phyloP scores from a whole-genome alignment of 2,888 invertebrate genomes.

The Nipponacmea schrenckii region DNA sequence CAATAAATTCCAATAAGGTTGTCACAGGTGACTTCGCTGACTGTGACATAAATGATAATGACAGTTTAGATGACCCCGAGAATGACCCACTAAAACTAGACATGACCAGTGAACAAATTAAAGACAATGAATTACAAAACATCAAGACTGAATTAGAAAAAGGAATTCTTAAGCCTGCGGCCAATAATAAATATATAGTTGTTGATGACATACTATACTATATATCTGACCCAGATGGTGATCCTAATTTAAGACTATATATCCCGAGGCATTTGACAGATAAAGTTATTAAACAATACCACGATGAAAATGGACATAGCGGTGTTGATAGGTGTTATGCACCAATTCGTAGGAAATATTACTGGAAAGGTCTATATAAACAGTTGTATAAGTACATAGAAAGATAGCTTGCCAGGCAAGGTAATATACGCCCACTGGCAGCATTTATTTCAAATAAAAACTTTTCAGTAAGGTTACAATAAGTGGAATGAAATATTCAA shows the following conservation, averaged over 20 bases:
- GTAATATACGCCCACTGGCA: too few relatives aligned
- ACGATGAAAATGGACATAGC: slow-evolving; percentile 13
- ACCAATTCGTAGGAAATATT: slow-evolving; percentile 16
- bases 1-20: background rate
- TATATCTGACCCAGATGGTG: background rate
- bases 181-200: background rate
- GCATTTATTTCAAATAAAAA: too few relatives aligned
- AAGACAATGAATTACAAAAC: background rate
- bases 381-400: slow-evolving; percentile 9
- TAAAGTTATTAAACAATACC: slow-evolving; percentile 8
- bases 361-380: slow-evolving; percentile 17
- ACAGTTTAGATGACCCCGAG: background rate
- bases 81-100: background rate
- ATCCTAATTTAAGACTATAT: background rate
- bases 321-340: slow-evolving; percentile 12
- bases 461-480: too few relatives aligned
- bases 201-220: background rate
- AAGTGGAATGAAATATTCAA: too few relatives aligned
- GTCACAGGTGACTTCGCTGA: background rate
- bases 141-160: background rate
- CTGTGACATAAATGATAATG: background rate
- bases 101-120: background rate
- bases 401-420: slow-evolving; percentile 14
- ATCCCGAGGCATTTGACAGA: background rate
- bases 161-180: background rate